phyloP scores from a whole-genome alignment of 2,113 vertebrate species.

The Nibea coibor region DNA sequence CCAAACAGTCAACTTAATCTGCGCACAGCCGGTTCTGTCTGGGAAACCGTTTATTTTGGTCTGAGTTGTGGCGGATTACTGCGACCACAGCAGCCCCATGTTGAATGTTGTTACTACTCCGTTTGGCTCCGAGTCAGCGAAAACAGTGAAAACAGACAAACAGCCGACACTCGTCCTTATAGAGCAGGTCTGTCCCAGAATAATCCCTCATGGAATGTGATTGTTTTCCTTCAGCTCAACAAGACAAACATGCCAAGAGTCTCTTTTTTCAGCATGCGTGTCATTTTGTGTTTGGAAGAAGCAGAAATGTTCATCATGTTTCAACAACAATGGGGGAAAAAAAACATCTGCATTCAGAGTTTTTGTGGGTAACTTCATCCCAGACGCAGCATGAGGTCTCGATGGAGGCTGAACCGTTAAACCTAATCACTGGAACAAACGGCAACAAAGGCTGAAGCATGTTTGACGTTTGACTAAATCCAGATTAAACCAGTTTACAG shows the following conservation, averaged over 20 bases:
- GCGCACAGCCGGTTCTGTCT: not conserved
- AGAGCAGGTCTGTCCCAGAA: conserved; percentile 18
- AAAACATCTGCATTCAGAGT: not conserved
- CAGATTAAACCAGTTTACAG: not conserved
- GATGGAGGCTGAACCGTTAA: not conserved
- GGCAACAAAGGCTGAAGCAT: not conserved
- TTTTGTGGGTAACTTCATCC: not conserved
- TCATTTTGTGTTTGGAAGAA: not conserved
- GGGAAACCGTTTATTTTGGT: conserved; percentile 29
- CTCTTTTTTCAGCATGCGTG: not conserved
- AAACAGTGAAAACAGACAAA: conserved; percentile 39
- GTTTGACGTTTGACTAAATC: not conserved
- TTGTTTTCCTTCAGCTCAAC: not conserved
- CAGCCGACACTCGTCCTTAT: conserved; percentile 1
- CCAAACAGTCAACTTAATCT: not conserved
- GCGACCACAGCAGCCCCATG: conserved; percentile 16
- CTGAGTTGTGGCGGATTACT: not conserved
- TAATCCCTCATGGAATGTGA: conserved; percentile 6
- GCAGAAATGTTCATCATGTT: not conserved
- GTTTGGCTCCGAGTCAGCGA: conserved; percentile 23
- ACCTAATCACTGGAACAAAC: not conserved
- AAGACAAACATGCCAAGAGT: not conserved
- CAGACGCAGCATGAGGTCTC: not conserved
- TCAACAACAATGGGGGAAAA: not conserved
- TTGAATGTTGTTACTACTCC: not conserved